Conservation (phyloP, 2,113 vertebrate genomes). For the Tyto alba region DNA sequence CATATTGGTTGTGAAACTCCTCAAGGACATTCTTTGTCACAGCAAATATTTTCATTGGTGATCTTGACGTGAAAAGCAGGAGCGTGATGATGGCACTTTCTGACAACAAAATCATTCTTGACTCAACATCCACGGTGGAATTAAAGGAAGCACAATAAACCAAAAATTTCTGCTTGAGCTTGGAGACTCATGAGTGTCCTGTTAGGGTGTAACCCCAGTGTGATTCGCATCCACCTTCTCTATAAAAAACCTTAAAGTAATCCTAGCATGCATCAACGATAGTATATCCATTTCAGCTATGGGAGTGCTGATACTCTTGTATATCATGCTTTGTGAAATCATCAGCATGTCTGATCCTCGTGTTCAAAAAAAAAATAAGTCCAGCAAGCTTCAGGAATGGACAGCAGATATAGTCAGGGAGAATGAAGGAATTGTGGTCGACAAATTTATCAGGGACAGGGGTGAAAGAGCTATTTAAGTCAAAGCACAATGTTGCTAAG, state of each 20-base stretch:
- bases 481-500: neutral
- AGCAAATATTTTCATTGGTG: neutral
- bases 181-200: neutral
- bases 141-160: neutral
- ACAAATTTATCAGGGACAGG: neutral
- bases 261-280: neutral
- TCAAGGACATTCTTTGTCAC: neutral
- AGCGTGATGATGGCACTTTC: neutral
- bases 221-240: neutral
- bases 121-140: neutral
- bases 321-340: neutral
- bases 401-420: neutral
- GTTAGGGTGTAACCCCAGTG: accelerated
- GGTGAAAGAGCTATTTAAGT: neutral
- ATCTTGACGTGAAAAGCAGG: neutral
- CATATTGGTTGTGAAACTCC: neutral
- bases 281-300: neutral
- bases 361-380: neutral
- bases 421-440: neutral
- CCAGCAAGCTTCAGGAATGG: neutral
- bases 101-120: neutral
- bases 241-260: neutral
- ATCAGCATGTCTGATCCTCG: neutral
- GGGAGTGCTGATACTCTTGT: neutral
- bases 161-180: neutral